Evolutionary conservation across 1,140 invertebrate genomes (phyloP), one percentile per base, ranked within the genome.

Genomic region (Pteromalus puparum): DNA sequence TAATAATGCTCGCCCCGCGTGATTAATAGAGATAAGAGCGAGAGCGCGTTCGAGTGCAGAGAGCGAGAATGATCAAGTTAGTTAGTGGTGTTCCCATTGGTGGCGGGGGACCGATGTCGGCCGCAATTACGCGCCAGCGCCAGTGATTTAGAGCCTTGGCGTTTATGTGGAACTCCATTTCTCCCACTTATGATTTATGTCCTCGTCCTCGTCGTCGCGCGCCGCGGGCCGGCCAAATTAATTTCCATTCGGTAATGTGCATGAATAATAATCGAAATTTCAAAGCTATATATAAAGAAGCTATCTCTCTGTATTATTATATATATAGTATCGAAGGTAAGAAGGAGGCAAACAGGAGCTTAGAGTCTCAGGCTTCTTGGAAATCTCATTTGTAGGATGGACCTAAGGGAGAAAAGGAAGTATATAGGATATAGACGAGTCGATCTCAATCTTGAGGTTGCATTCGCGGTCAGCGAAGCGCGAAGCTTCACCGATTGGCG

Each of bases 11-110:
- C n/a, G n/a, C n/a, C 15, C 18, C 48, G 15, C 15, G 15, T 61
- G 53, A 61, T 61, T 61, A 61, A 61, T 61, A 61, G 53, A 61
- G 53, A 61, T 61, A 61, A 53, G 48, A 68, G 67, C n/a, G 24
- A 6, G 67, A 4, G 68, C 68, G 68, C 68, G 68, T 70, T 70
- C 68, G 80, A 72, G 75, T 18, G 82, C 81, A 82, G 48, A 75
- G 81, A 82, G 81, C 81, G 81, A 76, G 76, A 84, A 84, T 74
- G 82, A 84, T 84, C 82, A 67, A 84, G 82, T 84, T 84, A 84
- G 82, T 84, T 84, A 84, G 82, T 73, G 76, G 26, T 15, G 82
- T 84, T 84, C 42, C 82, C 76, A 3, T 0, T 5, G 15, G 12
- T 83, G 53, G 74, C 81, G 76, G 34, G 81, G 81, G 76, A 61